These are phyloP conservation scores for Agrilus mali DNA, from an alignment of 2,888 invertebrate genomes.

Conservation along the genomic window DNA sequence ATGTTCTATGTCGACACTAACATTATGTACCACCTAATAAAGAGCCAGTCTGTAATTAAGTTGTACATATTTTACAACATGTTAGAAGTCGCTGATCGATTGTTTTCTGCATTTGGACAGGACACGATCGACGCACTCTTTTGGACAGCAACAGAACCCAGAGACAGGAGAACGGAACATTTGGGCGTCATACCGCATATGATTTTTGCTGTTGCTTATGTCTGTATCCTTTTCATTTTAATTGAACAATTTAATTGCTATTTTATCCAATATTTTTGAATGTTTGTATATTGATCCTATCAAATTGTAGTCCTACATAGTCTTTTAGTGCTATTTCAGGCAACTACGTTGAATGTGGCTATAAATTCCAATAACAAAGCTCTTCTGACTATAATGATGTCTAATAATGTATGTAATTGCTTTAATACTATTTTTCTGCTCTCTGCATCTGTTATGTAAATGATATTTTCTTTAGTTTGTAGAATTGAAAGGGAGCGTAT, in stretches of 20 bases:
- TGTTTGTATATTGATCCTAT: neutral
- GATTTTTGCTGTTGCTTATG: conserved; percentile 83
- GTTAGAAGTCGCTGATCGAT: conserved; percentile 92
- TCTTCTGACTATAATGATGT: conserved; percentile 97
- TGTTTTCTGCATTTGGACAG: conserved; percentile 94
- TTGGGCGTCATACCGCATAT: conserved; percentile 83
- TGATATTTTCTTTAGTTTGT: conserved; percentile 60
- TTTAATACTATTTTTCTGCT: neutral
- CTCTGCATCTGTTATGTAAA: neutral
- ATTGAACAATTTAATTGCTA: neutral
- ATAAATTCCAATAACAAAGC: conserved; percentile 99
- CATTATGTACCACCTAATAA: conserved; percentile 93
- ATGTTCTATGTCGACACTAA: conserved; percentile 94
- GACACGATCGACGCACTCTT: conserved; percentile 96
- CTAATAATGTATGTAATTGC: conserved; percentile 79
- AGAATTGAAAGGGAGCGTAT: conserved; percentile 97
- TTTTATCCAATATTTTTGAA: neutral
- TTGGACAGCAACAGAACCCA: conserved; percentile 96
- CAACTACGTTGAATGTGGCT: conserved; percentile 96
- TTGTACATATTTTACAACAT: conserved; percentile 99
- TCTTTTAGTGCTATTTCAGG: conserved; percentile 83
- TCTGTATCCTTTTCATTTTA: conserved; percentile 94
- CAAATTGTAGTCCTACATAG: conserved; percentile 60
- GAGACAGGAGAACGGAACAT: conserved; percentile 68
- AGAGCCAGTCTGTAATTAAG: conserved; percentile 97